These are phyloP conservation scores for Octodon degus DNA, from an alignment of 2,113 vertebrate genomes.

Conservation along the genomic window DNA sequence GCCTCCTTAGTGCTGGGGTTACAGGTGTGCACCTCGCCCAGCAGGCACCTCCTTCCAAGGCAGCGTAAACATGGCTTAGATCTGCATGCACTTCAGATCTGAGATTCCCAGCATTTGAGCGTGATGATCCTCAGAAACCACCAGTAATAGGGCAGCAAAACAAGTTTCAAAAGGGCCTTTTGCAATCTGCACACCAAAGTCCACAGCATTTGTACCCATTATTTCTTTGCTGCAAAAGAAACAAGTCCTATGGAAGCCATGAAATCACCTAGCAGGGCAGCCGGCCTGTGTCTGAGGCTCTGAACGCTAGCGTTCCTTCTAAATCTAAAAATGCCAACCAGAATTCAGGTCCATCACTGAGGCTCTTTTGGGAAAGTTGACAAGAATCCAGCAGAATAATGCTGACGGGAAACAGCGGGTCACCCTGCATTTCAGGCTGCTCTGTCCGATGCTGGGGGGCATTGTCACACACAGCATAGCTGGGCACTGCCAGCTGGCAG, in stretches of 20 bases:
- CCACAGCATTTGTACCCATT: not conserved
- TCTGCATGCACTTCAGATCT: not conserved
- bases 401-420: not conserved
- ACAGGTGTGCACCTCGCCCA: not conserved
- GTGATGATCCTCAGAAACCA: slow-evolving; percentile 28
- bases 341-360: not conserved
- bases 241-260: not conserved
- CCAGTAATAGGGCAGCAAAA: not conserved
- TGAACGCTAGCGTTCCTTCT: not conserved
- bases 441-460: not conserved
- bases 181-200: not conserved
- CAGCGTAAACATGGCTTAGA: not conserved
- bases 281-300: not conserved
- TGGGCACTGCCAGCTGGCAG: not conserved
- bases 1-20: not conserved
- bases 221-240: not conserved
- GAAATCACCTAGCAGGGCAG: not conserved
- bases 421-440: not conserved
- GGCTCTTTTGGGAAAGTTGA: slow-evolving; percentile 25
- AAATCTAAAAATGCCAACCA: not conserved
- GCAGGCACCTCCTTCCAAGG: not conserved
- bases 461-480: not conserved
- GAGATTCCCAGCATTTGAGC: not conserved
- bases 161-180: not conserved
- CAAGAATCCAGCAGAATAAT: not conserved